Conservation (phyloP, 37 sponge, comb jelly and placozoan species). For the Beroe ovata region DNA sequence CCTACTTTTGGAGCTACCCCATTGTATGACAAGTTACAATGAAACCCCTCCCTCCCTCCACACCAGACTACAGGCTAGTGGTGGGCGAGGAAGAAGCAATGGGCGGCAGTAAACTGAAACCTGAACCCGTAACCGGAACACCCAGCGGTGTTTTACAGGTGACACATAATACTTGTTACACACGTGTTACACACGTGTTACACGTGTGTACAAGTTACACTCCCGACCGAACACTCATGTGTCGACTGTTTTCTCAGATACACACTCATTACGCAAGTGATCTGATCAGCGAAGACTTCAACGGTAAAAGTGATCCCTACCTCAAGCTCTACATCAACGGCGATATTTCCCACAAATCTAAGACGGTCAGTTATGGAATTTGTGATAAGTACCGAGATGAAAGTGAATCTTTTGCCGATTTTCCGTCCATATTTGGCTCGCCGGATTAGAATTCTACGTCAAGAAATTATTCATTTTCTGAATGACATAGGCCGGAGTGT, state of each 20-base stretch:
- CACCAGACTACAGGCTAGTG: conserved; percentile 50
- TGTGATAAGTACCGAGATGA: neutral
- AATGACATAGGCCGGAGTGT: too few species aligned
- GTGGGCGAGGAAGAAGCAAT: conserved; percentile 53
- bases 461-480: too few species aligned
- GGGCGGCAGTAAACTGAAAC: conserved; percentile 66
- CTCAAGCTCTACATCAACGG: conserved; percentile 61
- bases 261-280: conserved; percentile 54
- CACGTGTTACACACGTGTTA: too few species aligned
- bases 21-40: too few species aligned
- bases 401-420: neutral
- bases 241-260: too few species aligned
- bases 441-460: too few species aligned
- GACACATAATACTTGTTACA: too few species aligned
- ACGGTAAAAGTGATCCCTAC: conserved; percentile 59
- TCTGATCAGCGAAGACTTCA: conserved; percentile 57
- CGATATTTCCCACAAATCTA: conserved; percentile 10
- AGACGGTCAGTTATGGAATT: conserved; percentile 24
- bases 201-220: too few species aligned
- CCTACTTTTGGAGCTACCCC: too few species aligned
- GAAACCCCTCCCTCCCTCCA: too few species aligned
- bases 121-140: conserved; percentile 10
- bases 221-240: too few species aligned
- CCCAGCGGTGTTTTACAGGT: conserved; percentile 53
- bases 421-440: neutral